phyloP scores from a whole-genome alignment of 1,140 invertebrate genomes.

The Diprion similis region DNA sequence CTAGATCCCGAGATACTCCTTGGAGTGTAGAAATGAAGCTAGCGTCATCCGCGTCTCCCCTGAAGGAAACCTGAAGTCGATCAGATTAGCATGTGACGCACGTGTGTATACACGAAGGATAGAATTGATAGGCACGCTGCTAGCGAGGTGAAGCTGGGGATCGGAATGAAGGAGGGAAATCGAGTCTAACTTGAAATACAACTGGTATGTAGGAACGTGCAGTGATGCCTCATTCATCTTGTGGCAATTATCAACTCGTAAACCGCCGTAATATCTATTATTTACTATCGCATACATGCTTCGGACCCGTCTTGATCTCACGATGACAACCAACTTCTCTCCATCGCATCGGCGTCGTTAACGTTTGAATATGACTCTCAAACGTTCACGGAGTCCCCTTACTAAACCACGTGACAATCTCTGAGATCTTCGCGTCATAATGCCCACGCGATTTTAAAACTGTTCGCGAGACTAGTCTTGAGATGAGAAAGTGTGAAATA shows the following conservation, averaged over 20 bases:
- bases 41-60: not conserved
- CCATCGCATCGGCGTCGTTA: not conserved
- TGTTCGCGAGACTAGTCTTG: no score
- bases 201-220: conserved; percentile 2
- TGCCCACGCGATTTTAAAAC: no score
- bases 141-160: not conserved
- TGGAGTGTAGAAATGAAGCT: not conserved
- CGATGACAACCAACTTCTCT: not conserved
- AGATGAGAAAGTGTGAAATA: no score
- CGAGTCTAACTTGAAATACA: conserved; percentile 5
- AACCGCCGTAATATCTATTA: conserved; percentile 14
- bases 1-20: not conserved
- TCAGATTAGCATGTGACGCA: conserved; percentile 7
- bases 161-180: not conserved
- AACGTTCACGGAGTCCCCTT: no score
- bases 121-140: not conserved
- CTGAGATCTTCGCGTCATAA: no score
- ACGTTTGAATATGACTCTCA: not conserved
- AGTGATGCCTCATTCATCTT: conserved; percentile 13
- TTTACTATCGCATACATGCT: not conserved
- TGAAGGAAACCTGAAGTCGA: conserved; percentile 2
- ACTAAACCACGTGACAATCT: no score
- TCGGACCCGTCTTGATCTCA: not conserved
- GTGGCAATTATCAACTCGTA: conserved; percentile 15
- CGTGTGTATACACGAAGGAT: not conserved